Evolutionary conservation across 2,888 invertebrate genomes (phyloP).

Genomic region (Pocota personata): DNA sequence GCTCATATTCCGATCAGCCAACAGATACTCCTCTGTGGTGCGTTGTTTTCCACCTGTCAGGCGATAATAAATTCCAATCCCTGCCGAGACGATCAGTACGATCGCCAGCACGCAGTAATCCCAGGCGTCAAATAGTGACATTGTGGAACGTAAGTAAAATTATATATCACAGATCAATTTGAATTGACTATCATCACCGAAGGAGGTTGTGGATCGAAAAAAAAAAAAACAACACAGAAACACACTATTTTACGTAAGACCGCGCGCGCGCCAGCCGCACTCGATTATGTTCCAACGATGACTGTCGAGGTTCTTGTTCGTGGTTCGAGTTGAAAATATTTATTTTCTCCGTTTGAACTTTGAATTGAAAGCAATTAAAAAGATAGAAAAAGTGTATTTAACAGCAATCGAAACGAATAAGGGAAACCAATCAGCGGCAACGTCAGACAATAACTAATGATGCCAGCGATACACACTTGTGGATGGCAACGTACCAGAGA

Average conservation of each 20-base stretch:
- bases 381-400: neutral
- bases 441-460: slow-evolving; percentile 15
- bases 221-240: neutral
- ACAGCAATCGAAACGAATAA: slow-evolving; percentile 9
- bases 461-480: slow-evolving; percentile 3
- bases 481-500: slow-evolving; percentile 1
- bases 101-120: slow-evolving; percentile 90
- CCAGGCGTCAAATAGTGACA: slow-evolving; percentile 85
- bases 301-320: slow-evolving; percentile 8
- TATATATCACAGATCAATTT: slow-evolving; percentile 13
- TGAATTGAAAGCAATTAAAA: slow-evolving; percentile 46
- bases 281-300: neutral
- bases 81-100: slow-evolving; percentile 88
- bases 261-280: neutral
- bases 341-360: neutral
- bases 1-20: slow-evolving; percentile 92
- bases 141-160: slow-evolving; percentile 43
- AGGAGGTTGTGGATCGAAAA: no score
- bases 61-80: slow-evolving; percentile 92
- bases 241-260: slow-evolving; percentile 13
- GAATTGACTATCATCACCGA: slow-evolving; percentile 1
- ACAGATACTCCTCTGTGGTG: slow-evolving; percentile 93
- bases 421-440: slow-evolving; percentile 3
- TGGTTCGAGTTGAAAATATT: neutral
- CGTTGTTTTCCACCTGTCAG: slow-evolving; percentile 93